Evolutionary conservation across 2,888 invertebrate genomes (phyloP).

Genomic region (Aradus depressus): DNA sequence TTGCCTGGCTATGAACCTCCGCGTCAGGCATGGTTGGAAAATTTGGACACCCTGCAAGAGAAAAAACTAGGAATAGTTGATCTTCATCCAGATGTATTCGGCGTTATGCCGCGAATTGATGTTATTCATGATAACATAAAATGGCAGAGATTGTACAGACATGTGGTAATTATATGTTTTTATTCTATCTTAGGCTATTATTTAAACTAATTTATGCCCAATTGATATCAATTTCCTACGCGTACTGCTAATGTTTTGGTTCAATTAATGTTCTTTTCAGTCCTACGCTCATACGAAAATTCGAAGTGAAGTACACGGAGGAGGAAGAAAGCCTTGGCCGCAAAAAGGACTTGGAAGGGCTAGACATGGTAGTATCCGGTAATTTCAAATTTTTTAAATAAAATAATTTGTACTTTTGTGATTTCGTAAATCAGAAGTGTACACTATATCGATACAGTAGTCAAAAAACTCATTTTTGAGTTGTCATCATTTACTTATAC

Average conservation of each 20-base stretch:
- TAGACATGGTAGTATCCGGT: conserved; percentile 71
- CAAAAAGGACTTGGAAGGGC: conserved; percentile 89
- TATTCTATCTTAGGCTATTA: background rate
- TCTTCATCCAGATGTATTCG: conserved; percentile 83
- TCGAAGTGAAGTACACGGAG: conserved; percentile 65
- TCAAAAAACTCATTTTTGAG: too few species aligned
- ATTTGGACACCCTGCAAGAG: conserved; percentile 60
- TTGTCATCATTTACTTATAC: too few species aligned
- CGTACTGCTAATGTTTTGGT: background rate
- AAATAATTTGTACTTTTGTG: too few species aligned
- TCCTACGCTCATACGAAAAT: conserved; percentile 62
- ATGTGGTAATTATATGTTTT: conserved; percentile 47
- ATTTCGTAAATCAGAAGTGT: too few species aligned
- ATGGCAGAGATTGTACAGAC: conserved; percentile 76
- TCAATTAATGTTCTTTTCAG: conserved; percentile 31
- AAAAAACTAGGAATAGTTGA: conserved; percentile 73
- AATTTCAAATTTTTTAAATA: conserved; percentile 29
- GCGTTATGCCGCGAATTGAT: conserved; percentile 70
- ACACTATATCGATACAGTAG: too few species aligned
- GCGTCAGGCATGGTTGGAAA: conserved; percentile 65
- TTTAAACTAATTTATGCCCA: background rate
- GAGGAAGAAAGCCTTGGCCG: conserved; percentile 91
- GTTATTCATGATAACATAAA: conserved; percentile 70
- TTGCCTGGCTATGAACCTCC: conserved; percentile 7
- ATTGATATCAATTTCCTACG: background rate